A percentile compares a stretch with the other conserved stretches of the same genome.
Conservation (phyloP, 2,797 vertebrate species). For the Oceanodroma leucorhoa region DNA sequence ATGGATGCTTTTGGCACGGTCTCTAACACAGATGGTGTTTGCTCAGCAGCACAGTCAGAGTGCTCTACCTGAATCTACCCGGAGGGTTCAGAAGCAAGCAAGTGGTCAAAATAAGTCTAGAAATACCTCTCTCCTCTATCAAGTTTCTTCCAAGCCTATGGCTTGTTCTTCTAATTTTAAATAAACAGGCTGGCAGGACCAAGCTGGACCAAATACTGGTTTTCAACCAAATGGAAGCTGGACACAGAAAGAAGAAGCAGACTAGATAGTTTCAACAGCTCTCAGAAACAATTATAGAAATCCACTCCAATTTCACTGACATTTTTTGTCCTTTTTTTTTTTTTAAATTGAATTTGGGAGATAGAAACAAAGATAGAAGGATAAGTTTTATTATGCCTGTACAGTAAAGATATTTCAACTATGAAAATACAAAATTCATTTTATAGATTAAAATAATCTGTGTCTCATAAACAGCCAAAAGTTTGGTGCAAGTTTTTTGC, state of each 20-base stretch:
- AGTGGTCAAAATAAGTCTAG: background rate
- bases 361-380: background rate
- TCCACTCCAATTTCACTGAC: background rate
- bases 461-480: background rate
- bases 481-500: background rate
- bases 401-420: background rate
- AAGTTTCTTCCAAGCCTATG: background rate
- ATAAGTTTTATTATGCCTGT: background rate
- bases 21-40: slow-evolving; percentile 46
- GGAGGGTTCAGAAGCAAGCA: background rate
- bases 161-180: background rate
- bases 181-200: background rate
- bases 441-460: background rate
- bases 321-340: background rate
- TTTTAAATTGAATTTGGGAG: background rate
- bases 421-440: background rate
- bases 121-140: background rate
- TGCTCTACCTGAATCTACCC: background rate
- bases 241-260: background rate
- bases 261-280: background rate
- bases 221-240: background rate
- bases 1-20: background rate
- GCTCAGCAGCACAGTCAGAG: background rate
- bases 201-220: background rate
- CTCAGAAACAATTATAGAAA: background rate